These are phyloP conservation scores for Hecatera dysodea DNA, from an alignment of 2,888 invertebrate genomes.

Conservation along the genomic window DNA sequence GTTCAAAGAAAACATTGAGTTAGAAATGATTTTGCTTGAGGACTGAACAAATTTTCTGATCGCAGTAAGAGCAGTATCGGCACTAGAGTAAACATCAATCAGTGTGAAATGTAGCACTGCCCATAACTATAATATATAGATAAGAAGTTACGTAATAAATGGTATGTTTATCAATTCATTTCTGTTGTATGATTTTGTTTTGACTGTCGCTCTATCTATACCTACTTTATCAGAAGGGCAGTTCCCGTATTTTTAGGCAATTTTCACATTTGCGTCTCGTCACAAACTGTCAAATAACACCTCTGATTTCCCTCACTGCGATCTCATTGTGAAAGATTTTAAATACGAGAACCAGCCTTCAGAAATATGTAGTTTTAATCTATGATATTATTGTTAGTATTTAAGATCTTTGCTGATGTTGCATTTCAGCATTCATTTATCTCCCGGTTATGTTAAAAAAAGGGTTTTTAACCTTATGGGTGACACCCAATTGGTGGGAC, in stretches of 20 bases:
- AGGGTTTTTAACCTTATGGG: background rate
- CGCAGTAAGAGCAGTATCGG: slow-evolving; percentile 9
- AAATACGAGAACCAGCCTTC: background rate
- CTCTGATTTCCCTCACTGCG: background rate
- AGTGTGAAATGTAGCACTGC: slow-evolving; percentile 62
- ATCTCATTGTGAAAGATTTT: background rate
- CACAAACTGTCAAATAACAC: background rate
- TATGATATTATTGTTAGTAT: slow-evolving; percentile 3
- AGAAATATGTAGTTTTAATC: slow-evolving; percentile 31
- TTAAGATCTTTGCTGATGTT: background rate
- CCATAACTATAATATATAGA: slow-evolving; percentile 61
- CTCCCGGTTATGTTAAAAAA: background rate
- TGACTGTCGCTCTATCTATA: slow-evolving; percentile 15
- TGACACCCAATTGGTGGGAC: background rate
- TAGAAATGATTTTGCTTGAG: background rate
- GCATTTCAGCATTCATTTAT: background rate
- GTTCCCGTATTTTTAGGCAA: background rate
- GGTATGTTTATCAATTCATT: slow-evolving; percentile 70
- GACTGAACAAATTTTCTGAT: background rate
- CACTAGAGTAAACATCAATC: slow-evolving; percentile 7
- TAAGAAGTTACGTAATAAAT: slow-evolving; percentile 72
- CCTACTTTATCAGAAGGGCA: slow-evolving; percentile 8
- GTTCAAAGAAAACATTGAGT: background rate
- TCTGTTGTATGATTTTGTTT: slow-evolving; percentile 59
- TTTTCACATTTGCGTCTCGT: background rate